A percentile compares a stretch with the other conserved stretches of the same genome.
These are phyloP conservation scores for Cranoglanis bouderius DNA, from an alignment of 2,113 vertebrate species.

Conservation along the genomic window DNA sequence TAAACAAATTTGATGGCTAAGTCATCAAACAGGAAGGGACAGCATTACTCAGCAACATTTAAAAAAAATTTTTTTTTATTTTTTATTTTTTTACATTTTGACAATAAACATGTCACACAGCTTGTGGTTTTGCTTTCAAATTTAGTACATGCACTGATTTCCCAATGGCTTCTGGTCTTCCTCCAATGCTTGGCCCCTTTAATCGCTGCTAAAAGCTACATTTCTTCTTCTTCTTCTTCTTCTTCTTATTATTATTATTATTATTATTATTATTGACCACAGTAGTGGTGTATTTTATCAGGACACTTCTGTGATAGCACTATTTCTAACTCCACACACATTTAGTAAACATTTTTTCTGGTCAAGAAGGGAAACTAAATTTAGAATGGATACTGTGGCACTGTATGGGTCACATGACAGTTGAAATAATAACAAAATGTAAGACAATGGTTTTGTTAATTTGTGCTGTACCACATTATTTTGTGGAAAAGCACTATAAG, in stretches of 20 bases:
- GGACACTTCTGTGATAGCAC: neutral
- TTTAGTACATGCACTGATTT: neutral
- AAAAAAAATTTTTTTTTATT: neutral
- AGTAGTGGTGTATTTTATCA: neutral
- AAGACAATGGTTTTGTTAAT: neutral
- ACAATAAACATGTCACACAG: neutral
- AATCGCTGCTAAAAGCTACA: neutral
- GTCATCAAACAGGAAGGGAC: neutral
- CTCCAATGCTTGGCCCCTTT: neutral
- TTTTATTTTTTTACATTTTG: neutral
- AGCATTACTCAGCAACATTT: neutral
- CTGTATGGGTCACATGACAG: neutral
- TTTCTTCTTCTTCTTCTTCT: neutral
- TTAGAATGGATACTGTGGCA: neutral
- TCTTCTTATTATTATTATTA: neutral
- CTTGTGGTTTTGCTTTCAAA: neutral
- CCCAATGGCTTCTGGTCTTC: neutral
- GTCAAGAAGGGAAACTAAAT: neutral
- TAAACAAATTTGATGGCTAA: neutral
- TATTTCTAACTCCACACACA: neutral
- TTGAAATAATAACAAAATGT: neutral
- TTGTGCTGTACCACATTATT: neutral
- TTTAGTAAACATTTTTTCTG: neutral
- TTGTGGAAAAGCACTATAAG: neutral
- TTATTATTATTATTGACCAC: neutral